These are phyloP conservation scores for Acinonyx jubatus DNA, from an alignment of 2,113 vertebrate genomes.

Conservation along the genomic window DNA sequence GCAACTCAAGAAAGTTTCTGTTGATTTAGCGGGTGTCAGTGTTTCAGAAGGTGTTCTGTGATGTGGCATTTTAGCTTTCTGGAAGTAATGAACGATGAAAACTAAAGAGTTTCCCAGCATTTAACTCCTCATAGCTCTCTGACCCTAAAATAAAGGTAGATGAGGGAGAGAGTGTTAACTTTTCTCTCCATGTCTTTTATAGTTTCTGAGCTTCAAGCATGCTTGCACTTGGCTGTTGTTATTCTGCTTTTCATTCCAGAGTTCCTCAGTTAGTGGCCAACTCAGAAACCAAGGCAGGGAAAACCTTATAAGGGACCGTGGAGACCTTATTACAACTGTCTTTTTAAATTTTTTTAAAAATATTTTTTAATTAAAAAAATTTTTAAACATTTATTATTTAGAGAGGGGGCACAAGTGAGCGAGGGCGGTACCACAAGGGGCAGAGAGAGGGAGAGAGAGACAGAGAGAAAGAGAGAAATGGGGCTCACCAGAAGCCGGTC, in stretches of 20 bases:
- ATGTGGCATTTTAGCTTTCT: background rate
- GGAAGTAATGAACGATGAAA: background rate
- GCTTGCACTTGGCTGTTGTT: background rate
- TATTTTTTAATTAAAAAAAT: no score
- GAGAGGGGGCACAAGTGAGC: no score
- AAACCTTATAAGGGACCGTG: background rate
- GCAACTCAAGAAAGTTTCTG: background rate
- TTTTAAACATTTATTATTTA: no score
- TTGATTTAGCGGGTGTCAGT: background rate
- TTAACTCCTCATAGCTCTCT: background rate
- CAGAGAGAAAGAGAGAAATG: no score
- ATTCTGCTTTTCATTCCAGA: background rate
- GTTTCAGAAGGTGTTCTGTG: background rate
- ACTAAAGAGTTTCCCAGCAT: background rate
- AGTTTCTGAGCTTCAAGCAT: background rate
- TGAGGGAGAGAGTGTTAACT: background rate
- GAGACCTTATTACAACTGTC: background rate
- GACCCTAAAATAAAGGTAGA: background rate
- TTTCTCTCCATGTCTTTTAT: background rate
- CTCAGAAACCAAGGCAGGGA: background rate
- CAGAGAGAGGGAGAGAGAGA: no score
- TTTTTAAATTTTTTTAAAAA: no score
- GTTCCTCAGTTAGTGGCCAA: background rate
- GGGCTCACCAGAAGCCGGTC: no score
- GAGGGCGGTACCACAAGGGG: no score